These are phyloP conservation scores for Scolopax bukidnonensis DNA, from an alignment of 2,797 vertebrate species.

Conservation along the genomic window DNA sequence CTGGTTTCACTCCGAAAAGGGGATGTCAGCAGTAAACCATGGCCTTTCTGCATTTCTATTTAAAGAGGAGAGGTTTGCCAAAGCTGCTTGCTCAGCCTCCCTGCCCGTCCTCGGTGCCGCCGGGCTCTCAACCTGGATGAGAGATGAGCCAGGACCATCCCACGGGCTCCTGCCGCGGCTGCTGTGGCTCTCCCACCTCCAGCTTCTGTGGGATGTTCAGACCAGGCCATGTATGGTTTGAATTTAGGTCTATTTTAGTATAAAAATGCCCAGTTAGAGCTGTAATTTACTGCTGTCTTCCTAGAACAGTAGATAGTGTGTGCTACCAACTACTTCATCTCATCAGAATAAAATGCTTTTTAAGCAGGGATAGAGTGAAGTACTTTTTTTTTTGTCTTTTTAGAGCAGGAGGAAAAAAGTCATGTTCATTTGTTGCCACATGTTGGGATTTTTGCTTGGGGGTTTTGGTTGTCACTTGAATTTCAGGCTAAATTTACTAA, in stretches of 20 bases:
- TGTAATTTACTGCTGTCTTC: constrained; percentile 55
- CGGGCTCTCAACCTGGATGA: not conserved
- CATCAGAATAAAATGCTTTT: not conserved
- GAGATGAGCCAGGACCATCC: not conserved
- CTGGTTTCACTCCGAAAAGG: not conserved
- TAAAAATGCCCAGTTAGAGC: not conserved
- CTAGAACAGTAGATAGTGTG: not conserved
- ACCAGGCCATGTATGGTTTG: not conserved
- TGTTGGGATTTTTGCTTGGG: not conserved
- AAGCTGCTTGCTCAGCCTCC: constrained; percentile 42
- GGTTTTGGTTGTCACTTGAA: not conserved
- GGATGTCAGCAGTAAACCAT: not conserved
- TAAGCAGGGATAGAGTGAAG: not conserved
- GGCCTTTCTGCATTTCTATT: constrained; percentile 9
- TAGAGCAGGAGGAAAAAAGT: not conserved
- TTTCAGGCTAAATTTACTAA: not conserved
- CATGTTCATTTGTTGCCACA: not conserved
- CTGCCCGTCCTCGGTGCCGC: not conserved
- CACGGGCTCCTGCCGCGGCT: not conserved
- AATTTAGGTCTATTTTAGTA: constrained; percentile 47
- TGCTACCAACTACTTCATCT: constrained; percentile 18
- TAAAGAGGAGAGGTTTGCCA: constrained; percentile 40
- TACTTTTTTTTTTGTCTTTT: not conserved
- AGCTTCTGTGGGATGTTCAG: not conserved
- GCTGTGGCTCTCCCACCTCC: constrained; percentile 21